phyloP scores from a whole-genome alignment of 2,888 invertebrate species.

The Epicampocera succincta region DNA sequence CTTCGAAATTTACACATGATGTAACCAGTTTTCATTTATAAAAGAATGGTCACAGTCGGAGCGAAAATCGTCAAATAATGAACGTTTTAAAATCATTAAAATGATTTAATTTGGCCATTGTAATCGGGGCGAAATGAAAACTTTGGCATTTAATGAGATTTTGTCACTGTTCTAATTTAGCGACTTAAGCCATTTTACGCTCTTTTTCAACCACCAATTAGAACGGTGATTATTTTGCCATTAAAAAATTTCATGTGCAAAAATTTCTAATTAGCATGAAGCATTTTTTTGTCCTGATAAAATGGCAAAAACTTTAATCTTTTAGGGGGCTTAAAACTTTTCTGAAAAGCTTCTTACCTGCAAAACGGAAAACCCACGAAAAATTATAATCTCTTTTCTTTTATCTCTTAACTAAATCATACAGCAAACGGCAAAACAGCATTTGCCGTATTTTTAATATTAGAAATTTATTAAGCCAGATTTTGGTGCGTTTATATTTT shows the following conservation, averaged over 20 bases:
- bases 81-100: no score
- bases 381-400: conserved; percentile 9
- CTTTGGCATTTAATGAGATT: no score
- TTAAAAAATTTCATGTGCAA: background rate
- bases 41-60: no score
- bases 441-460: background rate
- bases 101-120: no score
- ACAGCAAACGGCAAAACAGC: background rate
- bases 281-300: conserved; percentile 10
- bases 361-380: background rate
- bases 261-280: background rate
- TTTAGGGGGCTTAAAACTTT: conserved; percentile 33
- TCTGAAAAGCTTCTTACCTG: conserved; percentile 27
- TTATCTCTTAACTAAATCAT: conserved; percentile 28
- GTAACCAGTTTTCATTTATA: no score
- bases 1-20: no score
- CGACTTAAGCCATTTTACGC: no score
- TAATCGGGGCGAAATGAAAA: no score
- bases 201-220: background rate
- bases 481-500: background rate
- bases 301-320: conserved; percentile 36
- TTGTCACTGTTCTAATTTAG: no score
- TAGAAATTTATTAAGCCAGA: conserved; percentile 2
- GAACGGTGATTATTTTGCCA: background rate
- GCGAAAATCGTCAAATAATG: no score